Evolutionary conservation across 1,140 invertebrate species (phyloP), one percentile per base, ranked within the genome.

Genomic region (Popillia japonica): DNA sequence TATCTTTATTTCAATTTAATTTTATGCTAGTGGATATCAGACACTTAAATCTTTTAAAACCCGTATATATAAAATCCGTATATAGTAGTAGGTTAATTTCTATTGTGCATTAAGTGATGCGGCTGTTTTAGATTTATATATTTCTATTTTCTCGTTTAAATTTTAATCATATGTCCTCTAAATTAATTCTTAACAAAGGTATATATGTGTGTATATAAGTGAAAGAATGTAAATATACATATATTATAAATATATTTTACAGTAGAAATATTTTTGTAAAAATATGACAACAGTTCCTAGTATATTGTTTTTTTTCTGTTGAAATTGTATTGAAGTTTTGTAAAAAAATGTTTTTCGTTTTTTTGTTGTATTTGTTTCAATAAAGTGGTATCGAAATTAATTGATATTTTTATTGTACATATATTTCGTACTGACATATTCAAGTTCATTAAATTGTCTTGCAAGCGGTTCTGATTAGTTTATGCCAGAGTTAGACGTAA

Each of bases 191-290:
- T 68, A 68, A 68, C 22, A 22, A 27, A 68, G 27, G 61, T 68
- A 23, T 68, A 68, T 68, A 22, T 68, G 22, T 68, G 61, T 68
- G 22, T 22, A 68, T 68, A 68, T 23, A 68, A 68, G 27, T 27
- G 27, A 68, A 68, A 68, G 27, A 68, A 68, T 68, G 61, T 68
- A 68, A 68, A 68, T 68, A 68, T 68, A 55, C 48, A 55, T 17
- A 68, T 68, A 22, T 68, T 68, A 68, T 68, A 68, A 68, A 68
- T 74, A 74, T 74, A 74, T 74, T 74, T 74, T 74, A 74, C 72
- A 44, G 72, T 74, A 74, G 72, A 74, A 74, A 42, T 74, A 74
- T 74, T 74, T 74, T 74, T 74, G 72, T 74, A 74, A 74, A 74
- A 44, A 41, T 42, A 41, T 74, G 17, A 74, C n/a, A 74, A 74